Conservation (phyloP, 37 sponge, comb jelly and placozoan genomes). For the Oscarella lobularis region DNA sequence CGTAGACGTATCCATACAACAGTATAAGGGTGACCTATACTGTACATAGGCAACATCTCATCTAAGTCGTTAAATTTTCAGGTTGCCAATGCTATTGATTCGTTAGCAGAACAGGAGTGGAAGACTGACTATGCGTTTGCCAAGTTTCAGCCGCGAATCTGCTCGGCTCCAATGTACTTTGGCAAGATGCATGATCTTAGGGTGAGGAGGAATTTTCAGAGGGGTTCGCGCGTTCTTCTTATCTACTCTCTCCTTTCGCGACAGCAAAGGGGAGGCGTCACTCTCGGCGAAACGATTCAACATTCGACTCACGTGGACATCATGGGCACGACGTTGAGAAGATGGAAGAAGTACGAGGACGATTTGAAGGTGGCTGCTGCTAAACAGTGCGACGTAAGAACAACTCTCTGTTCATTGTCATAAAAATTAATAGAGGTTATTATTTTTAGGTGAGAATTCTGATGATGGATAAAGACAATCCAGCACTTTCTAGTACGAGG, state of each 20-base stretch:
- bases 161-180: slow-evolving; percentile 2
- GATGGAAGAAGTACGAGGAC: not conserved
- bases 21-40: too few species aligned
- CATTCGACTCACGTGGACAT: not conserved
- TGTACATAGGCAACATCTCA: too few species aligned
- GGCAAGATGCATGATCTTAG: not conserved
- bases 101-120: not conserved
- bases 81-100: not conserved
- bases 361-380: not conserved
- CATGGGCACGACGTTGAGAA: not conserved
- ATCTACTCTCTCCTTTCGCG: too few species aligned
- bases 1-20: too few species aligned
- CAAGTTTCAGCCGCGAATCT: not conserved
- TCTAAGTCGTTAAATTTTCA: too few species aligned
- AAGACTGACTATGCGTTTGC: slow-evolving; percentile 1
- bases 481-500: not conserved
- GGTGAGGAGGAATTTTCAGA: too few species aligned
- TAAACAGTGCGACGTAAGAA: not conserved
- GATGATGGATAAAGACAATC: not conserved
- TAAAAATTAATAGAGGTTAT: too few species aligned
- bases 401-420: too few species aligned
- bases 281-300: not conserved
- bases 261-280: not conserved
- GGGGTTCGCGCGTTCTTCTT: too few species aligned
- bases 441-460: not conserved